A percentile compares a stretch with the other conserved stretches of the same genome.
Conservation (phyloP, 2,797 vertebrate genomes). For the Pogoniulus pusillus region DNA sequence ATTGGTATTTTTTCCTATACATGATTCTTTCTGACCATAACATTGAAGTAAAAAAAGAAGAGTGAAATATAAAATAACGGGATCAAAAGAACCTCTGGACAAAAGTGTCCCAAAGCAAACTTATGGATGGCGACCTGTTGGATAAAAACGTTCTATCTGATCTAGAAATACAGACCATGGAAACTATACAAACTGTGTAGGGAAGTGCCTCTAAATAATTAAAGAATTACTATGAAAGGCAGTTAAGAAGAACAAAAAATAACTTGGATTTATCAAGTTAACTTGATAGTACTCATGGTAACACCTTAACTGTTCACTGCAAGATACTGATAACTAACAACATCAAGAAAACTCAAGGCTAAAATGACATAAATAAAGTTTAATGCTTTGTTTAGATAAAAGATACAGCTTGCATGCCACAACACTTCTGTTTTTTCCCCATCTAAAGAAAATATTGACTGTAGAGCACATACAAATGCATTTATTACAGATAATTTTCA, state of each 20-base stretch:
- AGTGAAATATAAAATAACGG: not conserved
- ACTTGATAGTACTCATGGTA: not conserved
- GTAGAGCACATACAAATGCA: not conserved
- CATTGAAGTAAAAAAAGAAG: not conserved
- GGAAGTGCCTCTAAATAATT: not conserved
- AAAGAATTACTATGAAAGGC: not conserved
- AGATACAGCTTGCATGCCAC: not conserved
- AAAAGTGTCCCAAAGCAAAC: not conserved
- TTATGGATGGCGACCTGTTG: not conserved
- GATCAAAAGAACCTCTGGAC: not conserved
- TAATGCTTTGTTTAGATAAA: not conserved
- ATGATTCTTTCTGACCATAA: not conserved
- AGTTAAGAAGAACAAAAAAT: not conserved
- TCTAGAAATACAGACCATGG: not conserved
- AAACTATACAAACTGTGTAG: not conserved
- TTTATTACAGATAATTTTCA: not conserved
- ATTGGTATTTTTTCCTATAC: not conserved
- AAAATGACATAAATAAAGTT: not conserved
- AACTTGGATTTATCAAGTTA: not conserved
- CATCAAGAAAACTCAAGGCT: not conserved
- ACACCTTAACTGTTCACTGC: not conserved
- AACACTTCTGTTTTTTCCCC: not conserved
- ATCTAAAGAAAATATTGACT: constrained; percentile 3
- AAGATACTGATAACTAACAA: not conserved
- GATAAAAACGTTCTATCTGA: not conserved